Percentiles rank a stretch among this genome's conserved stretches.
Evolutionary conservation across 2,888 invertebrate species (phyloP).

Genomic region (Drosophila pseudotalamancana): DNA sequence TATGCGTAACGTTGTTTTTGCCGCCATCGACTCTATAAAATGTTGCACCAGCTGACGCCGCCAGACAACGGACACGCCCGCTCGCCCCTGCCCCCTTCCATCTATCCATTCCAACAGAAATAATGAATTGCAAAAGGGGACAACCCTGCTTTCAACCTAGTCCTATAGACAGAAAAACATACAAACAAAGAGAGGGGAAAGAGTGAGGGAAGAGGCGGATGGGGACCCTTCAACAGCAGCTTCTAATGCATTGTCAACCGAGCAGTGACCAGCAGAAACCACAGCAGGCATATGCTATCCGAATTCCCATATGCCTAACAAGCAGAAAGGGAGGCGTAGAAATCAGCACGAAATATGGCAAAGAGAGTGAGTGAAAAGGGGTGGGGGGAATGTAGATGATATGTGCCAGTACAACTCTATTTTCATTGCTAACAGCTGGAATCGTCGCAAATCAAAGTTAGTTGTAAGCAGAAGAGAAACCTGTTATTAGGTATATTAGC

Average conservation of each 20-base stretch:
- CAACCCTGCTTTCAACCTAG: neutral
- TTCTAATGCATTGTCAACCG: conserved; percentile 51
- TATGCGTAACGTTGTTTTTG: conserved; percentile 23
- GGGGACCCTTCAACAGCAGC: conserved; percentile 14
- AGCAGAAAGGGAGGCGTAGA: neutral
- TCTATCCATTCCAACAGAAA: conserved; percentile 1
- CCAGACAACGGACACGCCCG: conserved; percentile 20
- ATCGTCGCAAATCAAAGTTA: conserved; percentile 12
- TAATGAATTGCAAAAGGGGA: conserved; percentile 42
- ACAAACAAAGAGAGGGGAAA: neutral
- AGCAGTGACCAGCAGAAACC: conserved; percentile 44
- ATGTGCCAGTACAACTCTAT: neutral
- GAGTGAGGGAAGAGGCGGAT: neutral
- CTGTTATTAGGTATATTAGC: neutral
- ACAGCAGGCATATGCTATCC: conserved; percentile 19
- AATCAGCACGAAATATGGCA: neutral
- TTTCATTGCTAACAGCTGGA: conserved; percentile 13
- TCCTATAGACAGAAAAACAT: neutral
- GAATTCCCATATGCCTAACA: conserved; percentile 23
- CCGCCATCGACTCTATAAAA: conserved; percentile 49
- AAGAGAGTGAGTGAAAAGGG: no score
- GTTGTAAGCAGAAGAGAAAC: neutral
- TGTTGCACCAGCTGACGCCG: conserved; percentile 70
- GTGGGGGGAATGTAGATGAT: neutral
- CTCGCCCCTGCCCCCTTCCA: neutral